Conservation (phyloP, 2,888 invertebrate genomes). For the Cetonia aurata region DNA sequence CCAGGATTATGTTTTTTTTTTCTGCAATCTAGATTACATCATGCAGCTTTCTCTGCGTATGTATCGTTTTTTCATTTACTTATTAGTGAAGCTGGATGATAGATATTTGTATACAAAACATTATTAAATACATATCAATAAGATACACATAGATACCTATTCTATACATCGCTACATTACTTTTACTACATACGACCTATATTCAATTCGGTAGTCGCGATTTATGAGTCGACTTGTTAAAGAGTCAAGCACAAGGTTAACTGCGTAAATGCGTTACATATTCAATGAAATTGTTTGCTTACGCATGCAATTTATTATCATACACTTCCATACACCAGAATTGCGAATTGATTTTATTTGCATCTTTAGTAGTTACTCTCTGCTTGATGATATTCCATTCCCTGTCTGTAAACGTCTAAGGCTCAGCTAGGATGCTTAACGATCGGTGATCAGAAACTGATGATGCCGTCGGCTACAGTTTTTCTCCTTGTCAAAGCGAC, state of each 20-base stretch:
- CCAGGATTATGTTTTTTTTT: too few relatives aligned
- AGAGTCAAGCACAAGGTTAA: slow-evolving; percentile 48
- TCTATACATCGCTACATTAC: too few relatives aligned
- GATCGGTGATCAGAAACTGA: slow-evolving; percentile 16
- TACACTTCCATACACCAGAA: slow-evolving; percentile 37
- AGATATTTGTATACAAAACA: too few relatives aligned
- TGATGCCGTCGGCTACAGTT: slow-evolving; percentile 3
- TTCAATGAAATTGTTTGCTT: slow-evolving; percentile 47
- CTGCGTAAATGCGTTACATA: slow-evolving; percentile 46
- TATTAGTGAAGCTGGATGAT: too few relatives aligned
- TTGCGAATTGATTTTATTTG: slow-evolving; percentile 39
- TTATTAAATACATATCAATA: too few relatives aligned
- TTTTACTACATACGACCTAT: not conserved
- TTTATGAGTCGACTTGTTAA: slow-evolving; percentile 45
- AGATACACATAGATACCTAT: too few relatives aligned
- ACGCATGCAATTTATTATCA: slow-evolving; percentile 46
- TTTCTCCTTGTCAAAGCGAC: slow-evolving; percentile 16
- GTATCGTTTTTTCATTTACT: too few relatives aligned
- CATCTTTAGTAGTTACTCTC: slow-evolving; percentile 34
- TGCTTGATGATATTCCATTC: slow-evolving; percentile 20
- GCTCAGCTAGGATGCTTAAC: slow-evolving; percentile 3
- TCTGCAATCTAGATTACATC: too few relatives aligned
- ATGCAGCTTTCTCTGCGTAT: too few relatives aligned
- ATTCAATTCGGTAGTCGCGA: slow-evolving; percentile 26
- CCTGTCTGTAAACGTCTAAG: slow-evolving; percentile 13